Percentiles rank a stretch among this genome's conserved stretches.
Evolutionary conservation across 2,113 vertebrate species (phyloP).

Genomic region (Panurus biarmicus): DNA sequence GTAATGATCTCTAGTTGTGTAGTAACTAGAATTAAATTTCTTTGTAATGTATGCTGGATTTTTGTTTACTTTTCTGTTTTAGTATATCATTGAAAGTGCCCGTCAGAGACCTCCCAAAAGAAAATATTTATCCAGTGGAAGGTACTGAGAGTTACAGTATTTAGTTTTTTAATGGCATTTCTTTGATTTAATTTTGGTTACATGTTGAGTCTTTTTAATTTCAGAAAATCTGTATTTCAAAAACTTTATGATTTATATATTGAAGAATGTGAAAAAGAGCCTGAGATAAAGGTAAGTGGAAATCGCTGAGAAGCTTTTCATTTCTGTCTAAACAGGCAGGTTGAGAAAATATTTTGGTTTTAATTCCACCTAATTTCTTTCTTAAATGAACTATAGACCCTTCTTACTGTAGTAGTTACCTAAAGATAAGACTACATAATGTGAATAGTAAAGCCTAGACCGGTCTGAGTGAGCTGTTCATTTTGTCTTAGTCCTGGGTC

Average conservation of each 20-base stretch:
- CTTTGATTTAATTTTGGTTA: constrained; percentile 14
- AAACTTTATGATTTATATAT: constrained; percentile 97
- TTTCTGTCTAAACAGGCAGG: neutral
- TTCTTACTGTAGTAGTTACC: neutral
- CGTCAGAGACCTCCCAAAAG: constrained; percentile 91
- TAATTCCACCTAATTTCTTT: neutral
- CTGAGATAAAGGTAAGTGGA: constrained; percentile 90
- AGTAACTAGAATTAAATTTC: neutral
- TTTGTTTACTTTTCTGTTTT: constrained; percentile 32
- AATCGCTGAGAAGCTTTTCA: neutral
- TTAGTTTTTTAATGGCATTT: neutral
- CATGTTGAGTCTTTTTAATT: constrained; percentile 25
- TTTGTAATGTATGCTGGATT: neutral
- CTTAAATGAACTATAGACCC: neutral
- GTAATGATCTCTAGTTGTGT: neutral
- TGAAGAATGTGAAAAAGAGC: constrained; percentile 99
- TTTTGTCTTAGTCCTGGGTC: neutral
- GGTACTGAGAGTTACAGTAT: constrained; percentile 53
- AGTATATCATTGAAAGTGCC: constrained; percentile 99
- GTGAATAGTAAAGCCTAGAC: neutral
- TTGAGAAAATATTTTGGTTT: neutral
- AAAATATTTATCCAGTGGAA: constrained; percentile 86
- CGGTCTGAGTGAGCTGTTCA: neutral
- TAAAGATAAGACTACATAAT: neutral
- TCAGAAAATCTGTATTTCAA: constrained; percentile 94